Percentiles rank a stretch among this genome's conserved stretches.
Evolutionary conservation across 2,113 vertebrate genomes (phyloP).

Genomic region (Jaculus jaculus): DNA sequence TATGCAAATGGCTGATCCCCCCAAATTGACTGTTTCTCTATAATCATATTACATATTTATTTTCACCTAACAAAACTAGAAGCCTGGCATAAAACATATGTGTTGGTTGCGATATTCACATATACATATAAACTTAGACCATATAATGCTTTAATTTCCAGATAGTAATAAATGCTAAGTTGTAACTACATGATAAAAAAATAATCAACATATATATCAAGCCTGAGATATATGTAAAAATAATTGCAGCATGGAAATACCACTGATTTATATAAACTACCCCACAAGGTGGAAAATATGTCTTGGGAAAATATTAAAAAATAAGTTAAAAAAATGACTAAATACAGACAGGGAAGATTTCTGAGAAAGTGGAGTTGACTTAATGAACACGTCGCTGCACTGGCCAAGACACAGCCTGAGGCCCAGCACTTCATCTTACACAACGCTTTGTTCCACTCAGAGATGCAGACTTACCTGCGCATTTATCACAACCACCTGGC

Average conservation of each 20-base stretch:
- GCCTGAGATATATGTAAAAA: constrained; percentile 8
- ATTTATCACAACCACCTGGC: background rate
- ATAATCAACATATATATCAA: background rate
- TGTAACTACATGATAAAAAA: constrained; percentile 15
- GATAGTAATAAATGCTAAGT: background rate
- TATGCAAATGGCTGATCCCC: background rate
- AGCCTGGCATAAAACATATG: background rate
- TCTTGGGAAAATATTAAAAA: constrained; percentile 12
- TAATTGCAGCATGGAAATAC: background rate
- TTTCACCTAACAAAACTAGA: constrained; percentile 32
- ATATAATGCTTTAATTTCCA: background rate
- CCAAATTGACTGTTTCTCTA: background rate
- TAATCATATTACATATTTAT: background rate
- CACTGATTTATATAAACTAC: background rate
- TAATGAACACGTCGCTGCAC: background rate
- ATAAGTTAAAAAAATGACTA: background rate
- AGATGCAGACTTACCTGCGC: background rate
- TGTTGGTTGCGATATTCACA: background rate
- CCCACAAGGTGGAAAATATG: background rate
- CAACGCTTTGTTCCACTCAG: background rate
- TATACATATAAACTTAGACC: background rate
- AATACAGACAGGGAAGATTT: constrained; percentile 16
- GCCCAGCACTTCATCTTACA: background rate
- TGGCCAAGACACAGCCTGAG: background rate
- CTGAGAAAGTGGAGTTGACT: constrained; percentile 9